A percentile compares a stretch with the other conserved stretches of the same genome.
These are phyloP conservation scores for Nomada lathburiana DNA, from an alignment of 2,888 invertebrate species.

Conservation along the genomic window DNA sequence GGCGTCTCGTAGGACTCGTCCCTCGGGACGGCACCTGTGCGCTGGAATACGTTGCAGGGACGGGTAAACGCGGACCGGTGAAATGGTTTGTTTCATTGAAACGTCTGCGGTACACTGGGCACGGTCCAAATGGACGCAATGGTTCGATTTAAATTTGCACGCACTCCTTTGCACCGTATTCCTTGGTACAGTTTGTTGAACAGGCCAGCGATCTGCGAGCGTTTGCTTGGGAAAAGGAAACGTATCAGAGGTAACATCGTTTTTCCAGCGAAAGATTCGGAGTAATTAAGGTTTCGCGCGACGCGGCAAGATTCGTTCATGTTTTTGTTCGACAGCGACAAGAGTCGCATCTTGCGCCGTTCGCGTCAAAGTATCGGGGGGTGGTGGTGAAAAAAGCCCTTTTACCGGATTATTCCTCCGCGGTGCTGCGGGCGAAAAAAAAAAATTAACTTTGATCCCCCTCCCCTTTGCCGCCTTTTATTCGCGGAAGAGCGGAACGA, in stretches of 20 bases:
- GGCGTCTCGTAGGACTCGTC: slow-evolving; percentile 8
- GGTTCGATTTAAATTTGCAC: not conserved
- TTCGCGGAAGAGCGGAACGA: slow-evolving; percentile 41
- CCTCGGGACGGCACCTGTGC: slow-evolving; percentile 4
- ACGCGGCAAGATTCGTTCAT: slow-evolving; percentile 13
- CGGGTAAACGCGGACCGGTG: not conserved
- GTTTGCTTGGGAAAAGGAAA: not conserved
- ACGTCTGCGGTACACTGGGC: not conserved
- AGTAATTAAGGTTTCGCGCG: not conserved
- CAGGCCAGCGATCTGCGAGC: too few relatives aligned
- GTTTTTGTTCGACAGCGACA: slow-evolving; percentile 21
- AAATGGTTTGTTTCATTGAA: slow-evolving; percentile 15
- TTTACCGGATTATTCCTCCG: slow-evolving; percentile 45
- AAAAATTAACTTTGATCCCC: slow-evolving; percentile 58
- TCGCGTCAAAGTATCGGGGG: slow-evolving; percentile 3
- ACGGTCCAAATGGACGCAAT: not conserved
- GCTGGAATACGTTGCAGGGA: not conserved
- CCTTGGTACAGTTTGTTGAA: too few relatives aligned
- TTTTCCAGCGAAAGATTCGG: too few relatives aligned
- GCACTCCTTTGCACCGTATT: not conserved
- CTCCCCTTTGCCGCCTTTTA: slow-evolving; percentile 1
- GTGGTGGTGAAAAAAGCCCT: not conserved
- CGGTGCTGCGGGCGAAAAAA: slow-evolving; percentile 13
- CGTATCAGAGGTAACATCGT: not conserved
- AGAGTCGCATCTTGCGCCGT: not conserved